Conservation (phyloP, 2,113 vertebrate species). For the Microcebus murinus region DNA sequence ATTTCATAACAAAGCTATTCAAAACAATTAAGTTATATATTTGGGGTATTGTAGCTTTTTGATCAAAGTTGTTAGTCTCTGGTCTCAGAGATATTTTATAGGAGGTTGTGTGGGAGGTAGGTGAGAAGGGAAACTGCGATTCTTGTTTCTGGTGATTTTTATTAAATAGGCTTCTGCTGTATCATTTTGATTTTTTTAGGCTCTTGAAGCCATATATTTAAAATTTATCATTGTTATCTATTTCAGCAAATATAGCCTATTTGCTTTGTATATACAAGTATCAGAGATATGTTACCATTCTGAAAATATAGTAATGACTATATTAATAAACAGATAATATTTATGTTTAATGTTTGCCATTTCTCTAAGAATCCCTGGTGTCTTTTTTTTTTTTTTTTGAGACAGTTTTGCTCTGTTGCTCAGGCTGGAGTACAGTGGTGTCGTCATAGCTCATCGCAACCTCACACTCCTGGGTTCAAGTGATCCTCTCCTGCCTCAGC, state of each 20-base stretch:
- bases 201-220: conserved; percentile 23
- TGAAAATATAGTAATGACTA: neutral
- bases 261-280: neutral
- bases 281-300: neutral
- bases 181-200: neutral
- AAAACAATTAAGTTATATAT: neutral
- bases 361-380: neutral
- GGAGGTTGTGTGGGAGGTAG: neutral
- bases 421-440: too few species aligned
- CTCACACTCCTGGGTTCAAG: too few species aligned
- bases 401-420: too few species aligned
- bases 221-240: neutral
- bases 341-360: neutral
- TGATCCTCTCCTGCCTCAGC: too few species aligned
- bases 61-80: conserved; percentile 14
- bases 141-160: neutral
- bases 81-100: conserved; percentile 30
- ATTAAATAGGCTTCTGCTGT: neutral
- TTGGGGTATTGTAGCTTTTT: conserved; percentile 5
- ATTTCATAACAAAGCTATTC: conserved; percentile 9
- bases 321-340: neutral
- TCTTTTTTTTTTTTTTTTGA: too few species aligned
- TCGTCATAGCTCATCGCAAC: too few species aligned
- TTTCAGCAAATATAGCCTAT: neutral
- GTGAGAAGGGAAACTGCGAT: neutral